Evolutionary conservation across 2,797 vertebrate species (phyloP).

Genomic region (Tenualosa ilisha): DNA sequence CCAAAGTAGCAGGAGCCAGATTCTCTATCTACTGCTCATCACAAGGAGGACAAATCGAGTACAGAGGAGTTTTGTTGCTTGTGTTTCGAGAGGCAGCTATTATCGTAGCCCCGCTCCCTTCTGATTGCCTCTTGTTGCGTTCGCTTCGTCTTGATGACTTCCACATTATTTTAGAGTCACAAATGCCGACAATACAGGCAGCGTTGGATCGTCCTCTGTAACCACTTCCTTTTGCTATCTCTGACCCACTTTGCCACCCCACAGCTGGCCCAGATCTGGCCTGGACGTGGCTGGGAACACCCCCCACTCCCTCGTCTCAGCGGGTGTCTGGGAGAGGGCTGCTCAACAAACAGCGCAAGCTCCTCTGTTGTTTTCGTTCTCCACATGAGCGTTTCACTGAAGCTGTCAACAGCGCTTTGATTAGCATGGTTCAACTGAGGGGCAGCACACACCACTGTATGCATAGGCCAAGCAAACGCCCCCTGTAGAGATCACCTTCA

Average conservation of each 20-base stretch:
- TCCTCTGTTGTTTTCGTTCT: neutral
- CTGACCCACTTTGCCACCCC: neutral
- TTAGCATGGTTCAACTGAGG: constrained; percentile 29
- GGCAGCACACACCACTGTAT: neutral
- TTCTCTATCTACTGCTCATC: constrained; percentile 15
- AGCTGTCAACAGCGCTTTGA: neutral
- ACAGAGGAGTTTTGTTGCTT: neutral
- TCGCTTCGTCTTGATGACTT: neutral
- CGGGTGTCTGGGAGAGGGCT: neutral
- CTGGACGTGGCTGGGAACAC: neutral
- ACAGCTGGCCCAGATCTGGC: neutral
- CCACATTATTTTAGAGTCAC: constrained; percentile 16
- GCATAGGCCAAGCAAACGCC: neutral
- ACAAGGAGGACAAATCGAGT: constrained; percentile 6
- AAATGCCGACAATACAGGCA: neutral
- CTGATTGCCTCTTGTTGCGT: neutral
- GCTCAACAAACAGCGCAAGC: neutral
- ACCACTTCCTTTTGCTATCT: neutral
- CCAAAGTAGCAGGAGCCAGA: neutral
- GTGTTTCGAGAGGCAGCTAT: neutral
- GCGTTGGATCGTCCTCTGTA: neutral
- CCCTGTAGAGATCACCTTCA: neutral
- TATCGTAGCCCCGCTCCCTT: neutral
- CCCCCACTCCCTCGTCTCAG: neutral
- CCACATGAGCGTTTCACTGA: neutral